Evolutionary conservation across 2,113 vertebrate species (phyloP), one percentile per base, ranked within the genome.

Genomic region (Regulus satrapa): DNA sequence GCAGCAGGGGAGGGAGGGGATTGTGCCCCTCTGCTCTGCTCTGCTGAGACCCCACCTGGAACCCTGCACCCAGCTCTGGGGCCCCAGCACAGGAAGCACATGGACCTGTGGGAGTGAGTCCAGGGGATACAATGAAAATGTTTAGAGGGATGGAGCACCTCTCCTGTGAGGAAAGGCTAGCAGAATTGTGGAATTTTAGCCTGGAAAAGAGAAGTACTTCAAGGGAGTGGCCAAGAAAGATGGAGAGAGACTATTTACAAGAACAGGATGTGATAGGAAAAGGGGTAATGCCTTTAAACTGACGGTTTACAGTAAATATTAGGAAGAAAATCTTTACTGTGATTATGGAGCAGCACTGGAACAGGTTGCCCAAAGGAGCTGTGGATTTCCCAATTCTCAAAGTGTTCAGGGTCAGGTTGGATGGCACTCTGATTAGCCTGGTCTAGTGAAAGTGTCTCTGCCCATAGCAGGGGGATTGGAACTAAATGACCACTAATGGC

Each of bases 91-190:
- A 14, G 43, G 29, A 58, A 40, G 41, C 41, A n/a, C 14, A 18
- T 1, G 8, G 41, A 56, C 0, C 23, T 28, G 34, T 1, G 11
- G 34, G 29, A n/a, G 4, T 0, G 6, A 7, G 34, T 11, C 2
- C 78, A 58, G 43, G n/a, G 29, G 5, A 68, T 2, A 28, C 6
- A 6, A 49, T 1, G 0, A 58, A 23, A 9, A 18, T 28, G 10
- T 5, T 48, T 3, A 40, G 29, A 48, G 4, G 9, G 24, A 28
- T 10, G 18, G 24, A 17, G 7, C 8, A 28, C 2, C 12, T 46
- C 18, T 28, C 13, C 34, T 14, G 1, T 38, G 28, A 67, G 51
- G 17, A 48, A 67, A 21, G 29, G 18, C 17, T 41, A 2, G 2
- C 2, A 21, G 14, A 49, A 24, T 1, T 56, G 29, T 23, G 11